Evolutionary conservation across 2,797 vertebrate species (phyloP), one percentile per base, ranked within the genome.

Genomic region (Anguilla marmorata): DNA sequence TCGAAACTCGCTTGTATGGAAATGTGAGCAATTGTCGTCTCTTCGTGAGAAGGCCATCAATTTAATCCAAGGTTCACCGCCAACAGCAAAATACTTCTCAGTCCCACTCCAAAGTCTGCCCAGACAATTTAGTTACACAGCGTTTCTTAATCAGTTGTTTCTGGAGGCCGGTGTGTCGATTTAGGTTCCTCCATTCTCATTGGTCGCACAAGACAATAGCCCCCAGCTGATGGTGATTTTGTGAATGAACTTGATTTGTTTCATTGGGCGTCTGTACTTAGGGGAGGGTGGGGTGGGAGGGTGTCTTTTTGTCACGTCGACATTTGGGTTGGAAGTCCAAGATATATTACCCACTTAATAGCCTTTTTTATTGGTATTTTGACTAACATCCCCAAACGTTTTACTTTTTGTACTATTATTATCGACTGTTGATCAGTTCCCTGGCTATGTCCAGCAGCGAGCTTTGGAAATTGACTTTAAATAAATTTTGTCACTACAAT

Each of bases 171-270:
- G 76, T 88, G 91, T 92, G 92, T 89, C 92, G 90, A 94, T 88
- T 4, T 54, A 86, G 16, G 54, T 76, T 30, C 84, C 94, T 94
- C 87, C n/a, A 85, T 90, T 76, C 94, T 89, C 90, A 98, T 98
- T 98, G 97, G 97, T 90, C 94, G 89, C 2, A 58, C 21, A 86
- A 86, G 86, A 95, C 94, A 96, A 96, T 96, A 92, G 88, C 88
- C 88, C 93, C 92, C 93, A 93, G 95, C 95, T 96, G 96, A 96
- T 93, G 88, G 91, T 93, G 92, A 92, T 92, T 94, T 95, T 96
- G 97, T 95, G 93, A 97, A 96, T 97, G 97, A 97, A 97, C 97
- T 97, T 97, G 97, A 96, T 94, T 93, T 93, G 87, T 88, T 91
- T 89, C 89, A 52, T 48, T 76, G 84, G 63, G 87, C 79, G 60